phyloP scores from a whole-genome alignment of 2,888 invertebrate genomes.

The Dynastes maya region DNA sequence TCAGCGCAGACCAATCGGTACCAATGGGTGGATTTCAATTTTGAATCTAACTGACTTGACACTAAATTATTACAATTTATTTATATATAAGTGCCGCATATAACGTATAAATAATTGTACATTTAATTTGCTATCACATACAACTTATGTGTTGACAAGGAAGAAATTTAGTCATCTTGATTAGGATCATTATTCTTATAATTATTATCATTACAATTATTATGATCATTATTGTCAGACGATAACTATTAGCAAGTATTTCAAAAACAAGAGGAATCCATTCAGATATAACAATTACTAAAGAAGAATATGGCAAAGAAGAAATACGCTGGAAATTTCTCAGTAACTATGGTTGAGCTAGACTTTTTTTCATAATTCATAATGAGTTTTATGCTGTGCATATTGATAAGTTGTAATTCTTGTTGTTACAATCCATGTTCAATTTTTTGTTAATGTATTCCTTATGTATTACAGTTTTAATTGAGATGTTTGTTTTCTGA shows the following conservation, averaged over 20 bases:
- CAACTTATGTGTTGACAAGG: conserved; percentile 47
- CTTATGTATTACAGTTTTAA: conserved; percentile 20
- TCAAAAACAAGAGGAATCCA: neutral
- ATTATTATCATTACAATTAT: conserved; percentile 29
- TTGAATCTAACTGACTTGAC: conserved; percentile 68
- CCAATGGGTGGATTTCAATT: conserved; percentile 89
- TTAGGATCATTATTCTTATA: conserved; percentile 44
- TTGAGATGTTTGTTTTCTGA: conserved; percentile 18
- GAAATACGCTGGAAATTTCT: conserved; percentile 21
- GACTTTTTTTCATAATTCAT: conserved; percentile 41
- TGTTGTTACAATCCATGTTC: neutral
- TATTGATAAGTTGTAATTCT: conserved; percentile 38
- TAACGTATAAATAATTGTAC: conserved; percentile 53
- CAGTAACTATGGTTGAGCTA: conserved; percentile 30
- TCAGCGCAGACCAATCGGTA: conserved; percentile 80
- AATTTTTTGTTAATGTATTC: conserved; percentile 2
- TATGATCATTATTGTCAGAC: conserved; percentile 8
- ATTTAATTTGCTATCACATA: conserved; percentile 51
- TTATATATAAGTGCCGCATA: conserved; percentile 54
- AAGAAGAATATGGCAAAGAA: neutral
- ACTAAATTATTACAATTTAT: conserved; percentile 50
- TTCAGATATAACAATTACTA: conserved; percentile 7
- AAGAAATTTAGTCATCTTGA: conserved; percentile 49
- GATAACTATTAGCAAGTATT: conserved; percentile 37
- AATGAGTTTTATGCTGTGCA: conserved; percentile 46